A percentile compares a stretch with the other conserved stretches of the same genome.
These are phyloP conservation scores for Drosophila glabriapex DNA, from an alignment of 2,888 invertebrate genomes.

Conservation along the genomic window DNA sequence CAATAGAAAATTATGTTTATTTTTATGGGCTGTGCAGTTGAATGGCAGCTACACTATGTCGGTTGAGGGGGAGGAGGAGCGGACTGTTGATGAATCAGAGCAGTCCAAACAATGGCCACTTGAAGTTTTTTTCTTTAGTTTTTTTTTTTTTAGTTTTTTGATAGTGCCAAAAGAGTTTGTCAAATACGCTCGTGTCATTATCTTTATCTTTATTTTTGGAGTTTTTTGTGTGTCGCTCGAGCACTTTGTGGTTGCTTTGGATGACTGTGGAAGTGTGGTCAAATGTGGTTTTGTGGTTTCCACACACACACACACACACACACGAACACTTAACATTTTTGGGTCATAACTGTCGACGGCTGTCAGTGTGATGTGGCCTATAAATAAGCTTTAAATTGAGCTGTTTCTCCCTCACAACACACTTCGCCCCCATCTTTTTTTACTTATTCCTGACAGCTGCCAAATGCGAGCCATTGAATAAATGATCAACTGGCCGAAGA, in stretches of 20 bases:
- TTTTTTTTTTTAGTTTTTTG: conserved; percentile 9
- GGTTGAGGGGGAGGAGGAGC: neutral
- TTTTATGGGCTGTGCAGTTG: conserved; percentile 39
- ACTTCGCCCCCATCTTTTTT: neutral
- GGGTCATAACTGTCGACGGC: conserved; percentile 61
- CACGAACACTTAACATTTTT: conserved; percentile 26
- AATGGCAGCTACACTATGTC: conserved; percentile 4
- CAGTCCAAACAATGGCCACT: conserved; percentile 49
- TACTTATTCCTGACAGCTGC: conserved; percentile 62
- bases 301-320: conserved; percentile 6
- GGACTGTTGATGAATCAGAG: conserved; percentile 56
- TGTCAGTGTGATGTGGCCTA: conserved; percentile 51
- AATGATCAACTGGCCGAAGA: conserved; percentile 40
- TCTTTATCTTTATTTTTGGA: conserved; percentile 37
- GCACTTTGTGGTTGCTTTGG: conserved; percentile 52
- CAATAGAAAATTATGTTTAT: conserved; percentile 70
- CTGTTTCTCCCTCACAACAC: conserved; percentile 28
- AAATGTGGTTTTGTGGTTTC: conserved; percentile 52
- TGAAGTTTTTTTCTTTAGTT: conserved; percentile 7
- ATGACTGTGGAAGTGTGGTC: conserved; percentile 49
- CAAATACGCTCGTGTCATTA: conserved; percentile 52
- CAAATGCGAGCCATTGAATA: conserved; percentile 59
- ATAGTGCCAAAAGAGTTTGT: conserved; percentile 45
- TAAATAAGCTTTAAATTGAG: conserved; percentile 76
- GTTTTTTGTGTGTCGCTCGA: conserved; percentile 17